phyloP scores from a whole-genome alignment of 1,140 invertebrate genomes.

The Drosophila pseudoobscura region DNA sequence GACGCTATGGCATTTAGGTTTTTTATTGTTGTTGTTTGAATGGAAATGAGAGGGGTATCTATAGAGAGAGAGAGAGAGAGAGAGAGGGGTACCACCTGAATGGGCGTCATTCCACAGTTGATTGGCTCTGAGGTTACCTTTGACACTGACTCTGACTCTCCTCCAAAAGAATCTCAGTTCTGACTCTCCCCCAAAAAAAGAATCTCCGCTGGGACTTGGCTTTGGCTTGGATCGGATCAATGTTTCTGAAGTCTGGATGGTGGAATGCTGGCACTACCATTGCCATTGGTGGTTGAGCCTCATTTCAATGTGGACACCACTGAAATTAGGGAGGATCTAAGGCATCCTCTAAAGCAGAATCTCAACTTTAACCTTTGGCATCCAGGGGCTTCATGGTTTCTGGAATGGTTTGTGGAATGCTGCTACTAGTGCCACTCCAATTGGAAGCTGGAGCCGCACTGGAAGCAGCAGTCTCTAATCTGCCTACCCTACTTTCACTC shows the following conservation, averaged over 20 bases:
- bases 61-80: neutral
- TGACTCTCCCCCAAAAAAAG: too few relatives aligned
- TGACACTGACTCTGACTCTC: too few relatives aligned
- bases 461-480: conserved; percentile 57
- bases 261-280: too few relatives aligned
- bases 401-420: conserved; percentile 6
- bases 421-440: neutral
- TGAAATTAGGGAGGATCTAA: neutral
- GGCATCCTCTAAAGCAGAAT: neutral
- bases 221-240: conserved; percentile 5
- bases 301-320: neutral
- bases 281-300: neutral
- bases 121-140: conserved; percentile 13
- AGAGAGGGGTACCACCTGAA: conserved; percentile 9
- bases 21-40: conserved; percentile 14
- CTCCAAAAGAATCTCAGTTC: too few relatives aligned
- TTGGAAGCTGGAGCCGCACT: conserved; percentile 14
- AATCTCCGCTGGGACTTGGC: neutral
- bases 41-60: conserved; percentile 2
- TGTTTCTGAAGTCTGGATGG: too few relatives aligned
- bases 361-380: conserved; percentile 49
- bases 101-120: conserved; percentile 40
- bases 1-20: conserved; percentile 26
- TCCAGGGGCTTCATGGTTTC: neutral
- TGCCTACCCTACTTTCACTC: conserved; percentile 81